Evolutionary conservation across 2,797 vertebrate genomes (phyloP).

Genomic region (Hephaestus fuliginosus): DNA sequence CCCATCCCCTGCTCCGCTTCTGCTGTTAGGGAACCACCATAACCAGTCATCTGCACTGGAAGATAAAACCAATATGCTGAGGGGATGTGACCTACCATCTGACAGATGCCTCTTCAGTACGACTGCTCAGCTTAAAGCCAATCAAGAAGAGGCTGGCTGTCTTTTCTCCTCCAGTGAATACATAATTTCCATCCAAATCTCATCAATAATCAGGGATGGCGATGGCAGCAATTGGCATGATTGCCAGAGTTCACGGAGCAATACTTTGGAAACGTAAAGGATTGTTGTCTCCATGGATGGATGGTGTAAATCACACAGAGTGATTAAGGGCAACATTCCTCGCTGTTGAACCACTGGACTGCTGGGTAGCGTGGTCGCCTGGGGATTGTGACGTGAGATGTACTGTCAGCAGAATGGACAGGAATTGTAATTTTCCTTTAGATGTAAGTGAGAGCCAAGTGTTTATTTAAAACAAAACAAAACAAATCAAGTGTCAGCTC

Average conservation of each 20-base stretch:
- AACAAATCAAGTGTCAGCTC: neutral
- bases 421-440: conserved; percentile 17
- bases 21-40: conserved; percentile 55
- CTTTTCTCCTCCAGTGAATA: conserved; percentile 63
- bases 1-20: conserved; percentile 36
- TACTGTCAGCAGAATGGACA: conserved; percentile 30
- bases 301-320: conserved; percentile 63
- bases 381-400: conserved; percentile 20
- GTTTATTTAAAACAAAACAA: neutral
- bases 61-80: conserved; percentile 65
- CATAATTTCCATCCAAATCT: conserved; percentile 73
- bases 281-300: conserved; percentile 47
- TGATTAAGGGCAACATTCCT: conserved; percentile 43
- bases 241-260: conserved; percentile 62
- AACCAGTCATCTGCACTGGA: conserved; percentile 52
- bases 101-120: conserved; percentile 69
- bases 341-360: conserved; percentile 26
- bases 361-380: conserved; percentile 5
- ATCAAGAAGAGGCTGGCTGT: conserved; percentile 69
- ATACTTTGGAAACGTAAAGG: conserved; percentile 51
- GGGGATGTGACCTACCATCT: conserved; percentile 61
- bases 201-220: conserved; percentile 75
- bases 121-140: conserved; percentile 72
- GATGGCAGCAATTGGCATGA: conserved; percentile 62
- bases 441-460: neutral